A percentile compares a stretch with the other conserved stretches of the same genome.
phyloP scores from a whole-genome alignment of 2,797 vertebrate species.

The Neosalanx taihuensis region DNA sequence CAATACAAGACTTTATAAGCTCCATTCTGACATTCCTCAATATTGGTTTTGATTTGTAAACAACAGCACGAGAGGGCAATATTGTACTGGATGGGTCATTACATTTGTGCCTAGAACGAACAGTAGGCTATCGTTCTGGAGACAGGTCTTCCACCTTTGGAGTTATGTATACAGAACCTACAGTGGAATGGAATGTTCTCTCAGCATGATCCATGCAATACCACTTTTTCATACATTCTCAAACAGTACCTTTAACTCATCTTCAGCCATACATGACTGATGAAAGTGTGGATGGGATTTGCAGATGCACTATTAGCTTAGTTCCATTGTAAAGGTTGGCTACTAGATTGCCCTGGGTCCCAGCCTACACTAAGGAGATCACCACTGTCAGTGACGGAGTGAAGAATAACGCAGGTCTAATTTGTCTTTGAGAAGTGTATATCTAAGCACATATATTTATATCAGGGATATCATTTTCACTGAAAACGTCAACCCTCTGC shows the following conservation, averaged over 20 bases:
- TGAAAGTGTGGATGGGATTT: slow-evolving; percentile 67
- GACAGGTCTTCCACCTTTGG: not conserved
- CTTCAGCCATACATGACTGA: slow-evolving; percentile 72
- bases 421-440: slow-evolving; percentile 74
- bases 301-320: slow-evolving; percentile 83
- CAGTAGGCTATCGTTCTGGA: not conserved
- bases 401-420: slow-evolving; percentile 86
- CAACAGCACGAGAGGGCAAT: not conserved
- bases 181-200: not conserved
- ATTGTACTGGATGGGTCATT: not conserved
- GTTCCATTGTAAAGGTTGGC: slow-evolving; percentile 78
- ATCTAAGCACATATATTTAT: slow-evolving; percentile 21
- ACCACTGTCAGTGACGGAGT: slow-evolving; percentile 77
- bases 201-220: not conserved
- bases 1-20: not conserved
- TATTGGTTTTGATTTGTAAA: slow-evolving; percentile 2
- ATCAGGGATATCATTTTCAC: slow-evolving; percentile 25
- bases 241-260: not conserved
- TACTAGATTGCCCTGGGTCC: slow-evolving; percentile 81
- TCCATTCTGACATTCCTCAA: slow-evolving; percentile 3
- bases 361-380: slow-evolving; percentile 70
- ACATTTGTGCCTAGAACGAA: not conserved
- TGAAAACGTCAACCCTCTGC: slow-evolving; percentile 77
- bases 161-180: not conserved
- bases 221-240: not conserved